Evolutionary conservation across 2,888 invertebrate genomes (phyloP).

Genomic region (Nezara viridula): DNA sequence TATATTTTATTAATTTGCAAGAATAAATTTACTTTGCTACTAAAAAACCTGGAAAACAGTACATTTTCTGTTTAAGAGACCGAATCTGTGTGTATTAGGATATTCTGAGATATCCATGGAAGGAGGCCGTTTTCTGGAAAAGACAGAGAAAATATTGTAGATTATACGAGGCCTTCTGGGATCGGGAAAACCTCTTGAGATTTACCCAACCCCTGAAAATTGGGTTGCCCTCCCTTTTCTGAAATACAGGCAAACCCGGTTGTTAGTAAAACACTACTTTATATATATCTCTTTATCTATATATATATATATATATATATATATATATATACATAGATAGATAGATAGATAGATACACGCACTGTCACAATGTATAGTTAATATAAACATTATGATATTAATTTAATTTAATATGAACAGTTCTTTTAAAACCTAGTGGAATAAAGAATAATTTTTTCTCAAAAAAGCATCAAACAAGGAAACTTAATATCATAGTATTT

Average conservation of each 20-base stretch:
- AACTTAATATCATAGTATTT: no score
- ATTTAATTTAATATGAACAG: no score
- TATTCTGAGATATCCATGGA: not conserved
- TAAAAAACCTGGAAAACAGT: not conserved
- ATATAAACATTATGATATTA: no score
- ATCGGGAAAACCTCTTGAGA: not conserved
- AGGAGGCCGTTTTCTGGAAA: not conserved
- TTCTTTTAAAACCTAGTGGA: no score
- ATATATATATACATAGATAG: no score
- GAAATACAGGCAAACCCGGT: not conserved
- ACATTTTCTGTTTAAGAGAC: not conserved
- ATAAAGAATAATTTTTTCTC: no score
- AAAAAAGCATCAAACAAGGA: no score
- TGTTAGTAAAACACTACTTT: not conserved
- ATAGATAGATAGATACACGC: no score
- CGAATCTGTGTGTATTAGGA: not conserved
- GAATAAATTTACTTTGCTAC: not conserved
- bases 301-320: no score
- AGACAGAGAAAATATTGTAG: slow-evolving; percentile 28
- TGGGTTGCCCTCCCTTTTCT: not conserved
- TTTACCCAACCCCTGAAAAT: not conserved
- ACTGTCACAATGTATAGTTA: no score
- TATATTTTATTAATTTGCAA: not conserved
- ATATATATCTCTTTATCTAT: no score
- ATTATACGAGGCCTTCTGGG: slow-evolving; percentile 10